Base-by-base conservation (phyloP, 2,888 invertebrate species). In the Aphrophora alni region DNA sequence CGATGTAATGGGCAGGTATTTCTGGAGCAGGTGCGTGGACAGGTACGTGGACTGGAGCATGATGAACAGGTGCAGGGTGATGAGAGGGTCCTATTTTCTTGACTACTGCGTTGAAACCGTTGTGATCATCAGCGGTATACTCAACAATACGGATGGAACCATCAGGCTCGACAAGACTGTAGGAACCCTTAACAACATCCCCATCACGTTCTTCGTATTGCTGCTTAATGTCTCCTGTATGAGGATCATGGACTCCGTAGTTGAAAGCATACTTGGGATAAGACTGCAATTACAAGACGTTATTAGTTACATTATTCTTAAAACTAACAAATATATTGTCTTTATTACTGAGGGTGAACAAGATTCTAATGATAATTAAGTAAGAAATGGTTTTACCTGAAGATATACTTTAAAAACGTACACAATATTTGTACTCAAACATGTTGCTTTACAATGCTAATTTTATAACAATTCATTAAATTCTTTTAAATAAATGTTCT, bases 191-290 rank as follows among this genome's bases (percentile, higher is more conserved):
- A 75, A 89, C 89, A 82, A 87, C 87, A 14, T 91, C 91, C 3
- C 90, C 91, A 81, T 91, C 90, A 75, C 91, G 88, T 80, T 89
- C 89, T 85, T 92, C 92, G 80, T 91, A 90, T 85, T 91, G 91
- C 0, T 90, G 89, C 86, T 91, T 91, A 82, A 90, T 90, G 85
- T 92, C 92, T 17, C 92, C 92, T 3, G 90, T 91, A 86, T 91
- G 91, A 85, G 90, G 90, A 86, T 91, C 91, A 82, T 91, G 90
- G 28, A 92, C 92, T 72, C 91, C 91, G 84, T 92, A 91, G 85
- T 90, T 91, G 87, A 91, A 91, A 78, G 87, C 89, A 86, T 92
- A 92, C 86, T 91, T 91, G 69, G 93, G 92, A 85, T 92, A 92
- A 27, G 93, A 92, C 93, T 93, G 88, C 8, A 81, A 78, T 73